These are phyloP conservation scores for Ariopsis seemanni DNA, from an alignment of 2,113 vertebrate genomes.

Conservation along the genomic window DNA sequence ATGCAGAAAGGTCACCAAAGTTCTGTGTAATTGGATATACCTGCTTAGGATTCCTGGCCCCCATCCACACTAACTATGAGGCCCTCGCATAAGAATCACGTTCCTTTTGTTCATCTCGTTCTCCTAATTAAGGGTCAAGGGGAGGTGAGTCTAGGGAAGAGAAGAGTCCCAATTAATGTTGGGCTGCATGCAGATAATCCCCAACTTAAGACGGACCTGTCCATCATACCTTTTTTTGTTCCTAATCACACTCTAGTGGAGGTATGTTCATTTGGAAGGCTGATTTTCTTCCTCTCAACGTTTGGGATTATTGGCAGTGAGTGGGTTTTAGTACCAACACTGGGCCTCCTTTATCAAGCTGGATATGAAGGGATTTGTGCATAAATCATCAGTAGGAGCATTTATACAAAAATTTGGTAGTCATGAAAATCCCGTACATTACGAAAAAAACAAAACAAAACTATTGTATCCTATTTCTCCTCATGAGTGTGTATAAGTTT, in stretches of 20 bases:
- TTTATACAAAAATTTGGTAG: neutral
- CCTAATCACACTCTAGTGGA: neutral
- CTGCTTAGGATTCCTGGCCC: slow-evolving; percentile 9
- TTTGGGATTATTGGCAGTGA: neutral
- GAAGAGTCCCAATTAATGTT: slow-evolving; percentile 33
- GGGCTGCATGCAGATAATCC: slow-evolving; percentile 38
- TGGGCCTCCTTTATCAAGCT: neutral
- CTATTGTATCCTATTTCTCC: neutral
- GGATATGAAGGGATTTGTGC: neutral
- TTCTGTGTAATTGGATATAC: slow-evolving; percentile 30
- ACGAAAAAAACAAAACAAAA: neutral
- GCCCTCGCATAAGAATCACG: neutral
- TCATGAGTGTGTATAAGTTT: neutral
- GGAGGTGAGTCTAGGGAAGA: slow-evolving; percentile 24
- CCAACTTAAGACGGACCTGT: neutral
- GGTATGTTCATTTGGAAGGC: neutral
- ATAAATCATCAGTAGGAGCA: neutral
- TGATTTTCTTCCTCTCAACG: neutral
- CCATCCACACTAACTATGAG: neutral
- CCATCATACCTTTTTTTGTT: slow-evolving; percentile 6
- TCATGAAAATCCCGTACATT: neutral
- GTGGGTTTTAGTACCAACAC: neutral
- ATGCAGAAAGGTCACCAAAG: slow-evolving; percentile 4
- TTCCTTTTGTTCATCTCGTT: slow-evolving; percentile 22
- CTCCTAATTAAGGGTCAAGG: slow-evolving; percentile 45